A percentile compares a stretch with the other conserved stretches of the same genome.
These are phyloP conservation scores for Thunnus thynnus DNA, from an alignment of 2,113 vertebrate genomes.

Conservation along the genomic window DNA sequence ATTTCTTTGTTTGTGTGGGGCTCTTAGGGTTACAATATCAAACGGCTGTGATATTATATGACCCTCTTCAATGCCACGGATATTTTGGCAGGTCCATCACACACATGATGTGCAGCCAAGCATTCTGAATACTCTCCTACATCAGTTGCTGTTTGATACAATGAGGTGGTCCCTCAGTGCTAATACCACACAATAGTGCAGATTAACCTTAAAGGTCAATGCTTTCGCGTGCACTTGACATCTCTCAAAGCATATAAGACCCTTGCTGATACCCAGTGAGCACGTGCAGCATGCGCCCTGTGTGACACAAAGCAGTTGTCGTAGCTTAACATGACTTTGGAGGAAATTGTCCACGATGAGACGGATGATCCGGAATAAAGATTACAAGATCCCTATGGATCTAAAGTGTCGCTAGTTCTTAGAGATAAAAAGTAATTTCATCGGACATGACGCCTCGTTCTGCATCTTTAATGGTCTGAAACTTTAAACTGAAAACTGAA, in stretches of 20 bases:
- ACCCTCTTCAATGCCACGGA: too few relatives aligned
- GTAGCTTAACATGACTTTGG: conserved; percentile 54
- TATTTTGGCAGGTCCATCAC: too few relatives aligned
- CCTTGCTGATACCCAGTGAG: background rate
- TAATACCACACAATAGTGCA: conserved; percentile 12
- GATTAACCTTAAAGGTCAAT: conserved; percentile 33
- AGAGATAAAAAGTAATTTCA: conserved; percentile 34
- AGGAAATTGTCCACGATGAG: conserved; percentile 55
- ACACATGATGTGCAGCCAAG: too few relatives aligned
- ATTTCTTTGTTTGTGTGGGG: too few relatives aligned
- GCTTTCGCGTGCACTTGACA: conserved; percentile 11
- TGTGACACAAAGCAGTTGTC: conserved; percentile 34
- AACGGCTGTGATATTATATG: too few relatives aligned
- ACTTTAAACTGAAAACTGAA: background rate
- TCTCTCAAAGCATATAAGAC: conserved; percentile 14
- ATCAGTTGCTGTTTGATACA: background rate
- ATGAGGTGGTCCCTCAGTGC: background rate
- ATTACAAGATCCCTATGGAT: conserved; percentile 58
- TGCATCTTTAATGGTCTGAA: background rate
- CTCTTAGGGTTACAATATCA: too few relatives aligned
- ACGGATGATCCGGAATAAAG: conserved; percentile 57
- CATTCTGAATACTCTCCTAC: background rate
- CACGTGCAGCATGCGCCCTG: conserved; percentile 36
- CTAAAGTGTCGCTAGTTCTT: conserved; percentile 34
- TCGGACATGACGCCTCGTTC: background rate